Conservation (phyloP, 2,113 vertebrate species). For the Oncorhynchus kisutch region DNA sequence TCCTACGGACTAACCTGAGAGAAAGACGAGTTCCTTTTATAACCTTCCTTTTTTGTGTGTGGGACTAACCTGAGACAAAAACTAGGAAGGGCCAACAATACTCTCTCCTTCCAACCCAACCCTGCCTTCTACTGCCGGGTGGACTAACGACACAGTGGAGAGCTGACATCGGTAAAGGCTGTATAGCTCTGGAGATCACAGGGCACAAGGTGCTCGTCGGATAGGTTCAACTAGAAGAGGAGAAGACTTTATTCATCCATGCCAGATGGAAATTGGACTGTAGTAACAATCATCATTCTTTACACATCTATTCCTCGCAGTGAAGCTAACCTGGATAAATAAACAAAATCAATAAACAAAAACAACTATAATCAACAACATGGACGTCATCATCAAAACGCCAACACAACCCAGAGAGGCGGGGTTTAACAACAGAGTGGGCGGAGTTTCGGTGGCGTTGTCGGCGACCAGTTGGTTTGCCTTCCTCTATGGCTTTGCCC, state of each 20-base stretch:
- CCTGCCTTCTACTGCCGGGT: not conserved
- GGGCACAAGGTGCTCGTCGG: not conserved
- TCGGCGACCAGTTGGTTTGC: slow-evolving; percentile 49
- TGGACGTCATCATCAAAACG: slow-evolving; percentile 36
- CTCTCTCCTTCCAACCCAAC: too few relatives aligned
- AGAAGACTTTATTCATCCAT: too few relatives aligned
- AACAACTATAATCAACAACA: slow-evolving; percentile 36
- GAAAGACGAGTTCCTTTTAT: not conserved
- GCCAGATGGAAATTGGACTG: too few relatives aligned
- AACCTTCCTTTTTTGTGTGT: not conserved
- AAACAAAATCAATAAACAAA: slow-evolving; percentile 36
- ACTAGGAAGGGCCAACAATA: too few relatives aligned
- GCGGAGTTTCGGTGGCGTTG: slow-evolving; percentile 37
- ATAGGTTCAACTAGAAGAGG: not conserved
- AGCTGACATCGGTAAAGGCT: not conserved
- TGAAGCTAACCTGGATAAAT: slow-evolving; percentile 38
- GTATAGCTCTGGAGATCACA: not conserved
- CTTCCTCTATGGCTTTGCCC: slow-evolving; percentile 76
- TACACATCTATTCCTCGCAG: slow-evolving; percentile 11
- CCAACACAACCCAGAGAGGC: slow-evolving; percentile 40
- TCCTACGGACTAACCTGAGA: not conserved
- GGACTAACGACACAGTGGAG: not conserved
- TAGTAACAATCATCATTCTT: not conserved
- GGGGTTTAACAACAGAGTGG: slow-evolving; percentile 25
- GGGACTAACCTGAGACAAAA: too few relatives aligned